Evolutionary conservation across 1,140 invertebrate genomes (phyloP), one percentile per base, ranked within the genome.

Genomic region (Tribolium castaneum): DNA sequence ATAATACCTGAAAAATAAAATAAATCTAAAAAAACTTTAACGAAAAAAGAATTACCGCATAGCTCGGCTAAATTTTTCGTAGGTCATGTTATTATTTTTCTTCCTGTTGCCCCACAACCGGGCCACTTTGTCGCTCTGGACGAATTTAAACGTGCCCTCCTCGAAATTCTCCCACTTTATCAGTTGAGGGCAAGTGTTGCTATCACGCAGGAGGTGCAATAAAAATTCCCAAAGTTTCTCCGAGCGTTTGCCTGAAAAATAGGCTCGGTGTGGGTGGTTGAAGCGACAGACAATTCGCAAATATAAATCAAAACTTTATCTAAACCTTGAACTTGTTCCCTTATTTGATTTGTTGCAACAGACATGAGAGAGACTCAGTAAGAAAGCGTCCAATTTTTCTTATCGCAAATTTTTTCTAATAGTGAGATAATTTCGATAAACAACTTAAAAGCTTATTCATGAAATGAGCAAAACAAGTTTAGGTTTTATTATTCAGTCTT

Each of bases 41-140:
- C 3, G 19, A 10, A n/a, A 5, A 39, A 54, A 2, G 5, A 22
- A 81, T 86, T 88, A 95, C 92, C 96, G 92, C 95, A 98, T 97
- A 4, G 96, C 96, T 82, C 96, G 87, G 87, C 95, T 97, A 78
- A 98, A 91, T 87, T 98, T 98, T 85, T 97, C 96, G 85, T 97
- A 98, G 12, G 94, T 97, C 96, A 98, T 98, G 84, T 94, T 92
- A 22, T 92, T 92, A 85, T 98, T 98, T 84, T 95, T 93, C 85
- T 97, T 97, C 82, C 92, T 90, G 19, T 91, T 90, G 0, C 96
- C 96, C 96, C 96, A 98, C 76, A 97, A 89, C 83, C 94, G 92
- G 0, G 96, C 96, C 1, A 98, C 94, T 83, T 94, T 92, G 80
- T 97, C 95, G n/a, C 94, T 95, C 81, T 95, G 92, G 0, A 97